phyloP scores from a whole-genome alignment of 2,797 vertebrate species.

The Takifugu rubripes region DNA sequence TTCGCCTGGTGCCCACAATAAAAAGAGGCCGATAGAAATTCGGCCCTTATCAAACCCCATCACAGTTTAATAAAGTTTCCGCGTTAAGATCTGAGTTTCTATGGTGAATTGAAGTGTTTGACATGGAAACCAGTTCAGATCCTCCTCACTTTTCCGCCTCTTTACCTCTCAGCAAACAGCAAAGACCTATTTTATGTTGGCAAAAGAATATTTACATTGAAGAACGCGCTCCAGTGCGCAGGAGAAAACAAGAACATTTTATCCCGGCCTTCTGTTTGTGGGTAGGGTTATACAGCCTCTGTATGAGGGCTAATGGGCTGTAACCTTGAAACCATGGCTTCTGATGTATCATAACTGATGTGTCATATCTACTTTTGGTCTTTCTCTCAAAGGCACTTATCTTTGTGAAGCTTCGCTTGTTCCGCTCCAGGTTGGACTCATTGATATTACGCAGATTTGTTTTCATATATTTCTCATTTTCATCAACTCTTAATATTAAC shows the following conservation, averaged over 20 bases:
- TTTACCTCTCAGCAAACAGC: constrained; percentile 91
- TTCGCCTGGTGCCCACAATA: constrained; percentile 81
- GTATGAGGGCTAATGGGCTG: constrained; percentile 56
- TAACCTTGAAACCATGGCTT: constrained; percentile 51
- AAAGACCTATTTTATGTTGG: constrained; percentile 68
- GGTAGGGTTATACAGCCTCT: constrained; percentile 61
- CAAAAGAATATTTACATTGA: constrained; percentile 77
- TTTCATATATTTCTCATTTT: no score
- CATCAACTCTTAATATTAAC: no score
- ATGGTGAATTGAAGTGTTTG: constrained; percentile 85
- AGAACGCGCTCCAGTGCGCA: constrained; percentile 63
- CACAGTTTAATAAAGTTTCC: constrained; percentile 96
- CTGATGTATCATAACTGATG: constrained; percentile 2
- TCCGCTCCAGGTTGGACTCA: not conserved
- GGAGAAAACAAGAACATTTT: constrained; percentile 76
- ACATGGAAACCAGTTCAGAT: constrained; percentile 85
- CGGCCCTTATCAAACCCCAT: constrained; percentile 90
- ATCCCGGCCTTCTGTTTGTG: constrained; percentile 47
- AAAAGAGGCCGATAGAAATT: constrained; percentile 79
- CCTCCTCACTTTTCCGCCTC: constrained; percentile 87
- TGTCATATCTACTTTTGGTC: constrained; percentile 1
- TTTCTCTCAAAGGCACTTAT: constrained; percentile 10
- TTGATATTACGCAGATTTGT: no score
- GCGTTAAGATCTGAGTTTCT: constrained; percentile 87
- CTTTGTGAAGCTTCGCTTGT: not conserved